Conservation (phyloP, 2,797 vertebrate species). For the Gymnoscopelus braueri region DNA sequence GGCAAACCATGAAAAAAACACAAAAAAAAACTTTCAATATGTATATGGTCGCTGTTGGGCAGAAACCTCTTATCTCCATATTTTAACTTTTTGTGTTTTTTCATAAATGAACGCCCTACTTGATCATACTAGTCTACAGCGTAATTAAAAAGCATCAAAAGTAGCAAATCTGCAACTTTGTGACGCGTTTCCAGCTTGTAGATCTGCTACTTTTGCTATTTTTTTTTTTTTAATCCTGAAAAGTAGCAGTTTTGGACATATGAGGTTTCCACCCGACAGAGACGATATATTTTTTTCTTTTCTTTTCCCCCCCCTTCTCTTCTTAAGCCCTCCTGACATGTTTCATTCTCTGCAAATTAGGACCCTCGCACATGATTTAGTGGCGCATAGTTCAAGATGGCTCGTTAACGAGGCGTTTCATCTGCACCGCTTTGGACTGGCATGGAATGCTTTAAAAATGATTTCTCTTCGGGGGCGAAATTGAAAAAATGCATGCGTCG, state of each 20-base stretch:
- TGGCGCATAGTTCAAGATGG: slow-evolving; percentile 2
- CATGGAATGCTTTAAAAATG: neutral
- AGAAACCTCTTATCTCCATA: too few relatives aligned
- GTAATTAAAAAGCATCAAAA: too few relatives aligned
- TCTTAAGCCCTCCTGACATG: neutral
- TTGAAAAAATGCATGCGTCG: slow-evolving; percentile 3
- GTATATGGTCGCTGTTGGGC: neutral
- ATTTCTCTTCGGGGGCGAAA: slow-evolving; percentile 10
- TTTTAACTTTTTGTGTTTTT: too few relatives aligned
- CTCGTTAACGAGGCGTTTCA: slow-evolving; percentile 7
- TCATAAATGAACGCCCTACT: too few relatives aligned
- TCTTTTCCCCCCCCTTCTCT: slow-evolving; percentile 6
- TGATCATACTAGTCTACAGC: too few relatives aligned
- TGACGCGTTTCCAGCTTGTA: too few relatives aligned
- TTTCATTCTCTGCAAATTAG: slow-evolving; percentile 27
- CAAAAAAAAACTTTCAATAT: slow-evolving; percentile 37
- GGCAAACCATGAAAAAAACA: slow-evolving; percentile 32
- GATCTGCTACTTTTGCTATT: too few relatives aligned
- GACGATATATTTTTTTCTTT: neutral
- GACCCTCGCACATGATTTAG: slow-evolving; percentile 19
- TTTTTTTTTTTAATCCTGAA: too few relatives aligned
- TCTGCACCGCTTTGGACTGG: slow-evolving; percentile 4
- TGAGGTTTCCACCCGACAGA: too few relatives aligned
- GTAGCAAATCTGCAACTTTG: too few relatives aligned
- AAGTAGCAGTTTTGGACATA: too few relatives aligned